Conservation (phyloP, 2,113 vertebrate genomes). For the Salvelinus fontinalis region DNA sequence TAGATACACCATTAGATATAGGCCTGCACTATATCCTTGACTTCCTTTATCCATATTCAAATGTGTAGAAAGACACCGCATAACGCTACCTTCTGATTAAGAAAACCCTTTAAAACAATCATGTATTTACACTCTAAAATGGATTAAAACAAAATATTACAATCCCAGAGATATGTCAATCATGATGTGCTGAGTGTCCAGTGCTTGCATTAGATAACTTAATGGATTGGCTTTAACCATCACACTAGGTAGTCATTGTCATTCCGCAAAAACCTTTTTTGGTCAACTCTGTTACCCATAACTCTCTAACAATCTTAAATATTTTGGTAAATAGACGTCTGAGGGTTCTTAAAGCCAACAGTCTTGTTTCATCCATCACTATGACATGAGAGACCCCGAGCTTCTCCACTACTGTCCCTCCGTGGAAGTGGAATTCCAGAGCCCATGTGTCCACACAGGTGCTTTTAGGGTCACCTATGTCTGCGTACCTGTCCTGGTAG, state of each 20-base stretch:
- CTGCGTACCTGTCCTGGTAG: slow-evolving; percentile 77
- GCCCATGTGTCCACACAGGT: slow-evolving; percentile 73
- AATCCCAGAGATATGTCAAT: background rate
- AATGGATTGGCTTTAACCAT: slow-evolving; percentile 28
- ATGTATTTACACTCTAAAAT: background rate
- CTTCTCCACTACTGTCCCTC: slow-evolving; percentile 74
- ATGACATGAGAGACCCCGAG: slow-evolving; percentile 86
- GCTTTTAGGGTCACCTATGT: slow-evolving; percentile 68
- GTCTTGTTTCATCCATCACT: slow-evolving; percentile 73
- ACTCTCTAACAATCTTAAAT: slow-evolving; percentile 86
- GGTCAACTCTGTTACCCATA: slow-evolving; percentile 85
- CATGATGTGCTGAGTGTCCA: background rate
- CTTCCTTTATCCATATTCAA: background rate
- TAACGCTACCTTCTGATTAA: background rate
- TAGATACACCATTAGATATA: too few species aligned
- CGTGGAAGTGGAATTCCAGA: slow-evolving; percentile 86
- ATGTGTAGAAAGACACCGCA: background rate
- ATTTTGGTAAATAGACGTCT: slow-evolving; percentile 82
- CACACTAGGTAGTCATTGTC: slow-evolving; percentile 83
- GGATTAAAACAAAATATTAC: background rate
- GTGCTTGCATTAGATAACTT: background rate
- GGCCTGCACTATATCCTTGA: background rate
- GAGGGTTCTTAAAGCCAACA: slow-evolving; percentile 74
- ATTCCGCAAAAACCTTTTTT: slow-evolving; percentile 70
- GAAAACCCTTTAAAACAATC: background rate